phyloP scores from a whole-genome alignment of 2,113 vertebrate species.

The Cinclus cinclus region DNA sequence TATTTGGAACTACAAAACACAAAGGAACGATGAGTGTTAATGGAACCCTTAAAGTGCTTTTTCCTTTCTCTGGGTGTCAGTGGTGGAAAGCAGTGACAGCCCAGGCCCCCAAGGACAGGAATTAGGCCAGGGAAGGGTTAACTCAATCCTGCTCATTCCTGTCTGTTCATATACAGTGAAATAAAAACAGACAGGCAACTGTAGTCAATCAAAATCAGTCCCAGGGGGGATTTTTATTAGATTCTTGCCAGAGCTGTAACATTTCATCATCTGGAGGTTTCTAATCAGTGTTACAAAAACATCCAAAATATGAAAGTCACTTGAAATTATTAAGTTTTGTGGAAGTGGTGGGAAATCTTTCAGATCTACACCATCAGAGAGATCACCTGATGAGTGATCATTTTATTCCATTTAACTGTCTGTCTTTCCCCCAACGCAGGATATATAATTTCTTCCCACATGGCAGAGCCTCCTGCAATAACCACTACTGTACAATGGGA shows the following conservation, averaged over 20 bases:
- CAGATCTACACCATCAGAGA: neutral
- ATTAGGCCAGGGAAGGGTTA: conserved; percentile 4
- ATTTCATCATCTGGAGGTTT: conserved; percentile 38
- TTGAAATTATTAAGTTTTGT: conserved; percentile 25
- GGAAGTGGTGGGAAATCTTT: neutral
- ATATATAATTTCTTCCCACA: neutral
- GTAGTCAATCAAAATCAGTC: conserved; percentile 47
- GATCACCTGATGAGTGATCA: neutral
- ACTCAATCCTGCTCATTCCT: neutral
- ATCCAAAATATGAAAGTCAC: conserved; percentile 17
- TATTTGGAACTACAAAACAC: neutral
- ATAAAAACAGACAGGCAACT: conserved; percentile 40
- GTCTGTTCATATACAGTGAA: conserved; percentile 28
- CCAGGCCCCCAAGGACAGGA: neutral
- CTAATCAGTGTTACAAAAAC: conserved; percentile 39
- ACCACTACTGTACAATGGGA: neutral
- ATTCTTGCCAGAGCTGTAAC: neutral
- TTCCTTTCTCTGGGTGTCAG: neutral
- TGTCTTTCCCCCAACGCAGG: neutral
- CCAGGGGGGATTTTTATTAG: conserved; percentile 44
- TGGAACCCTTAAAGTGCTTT: neutral
- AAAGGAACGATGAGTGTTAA: neutral
- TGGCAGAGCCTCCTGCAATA: conserved; percentile 10
- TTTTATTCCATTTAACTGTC: neutral
- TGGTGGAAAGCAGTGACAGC: neutral